A percentile compares a stretch with the other conserved stretches of the same genome.
Conservation (phyloP, 2,888 invertebrate species). For the Amblyteles armatorius region DNA sequence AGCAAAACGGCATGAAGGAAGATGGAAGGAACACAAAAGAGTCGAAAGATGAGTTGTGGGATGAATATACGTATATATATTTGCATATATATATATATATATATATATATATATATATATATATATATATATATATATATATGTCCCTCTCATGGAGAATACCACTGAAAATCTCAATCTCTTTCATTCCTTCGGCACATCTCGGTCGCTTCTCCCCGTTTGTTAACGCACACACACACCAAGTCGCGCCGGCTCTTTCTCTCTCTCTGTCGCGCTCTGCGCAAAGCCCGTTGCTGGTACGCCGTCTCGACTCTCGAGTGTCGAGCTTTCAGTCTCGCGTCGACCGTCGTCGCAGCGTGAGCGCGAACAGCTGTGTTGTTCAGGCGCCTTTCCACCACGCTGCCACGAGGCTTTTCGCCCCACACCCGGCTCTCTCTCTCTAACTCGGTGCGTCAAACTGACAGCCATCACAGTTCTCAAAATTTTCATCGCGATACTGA, state of each 20-base stretch:
- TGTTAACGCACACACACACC: background rate
- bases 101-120: no score
- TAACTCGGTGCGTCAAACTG: constrained; percentile 8
- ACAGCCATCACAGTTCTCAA: background rate
- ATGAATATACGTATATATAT: background rate
- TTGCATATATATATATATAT: background rate
- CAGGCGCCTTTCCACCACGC: constrained; percentile 54
- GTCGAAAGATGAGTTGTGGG: constrained; percentile 14
- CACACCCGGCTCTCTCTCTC: constrained; percentile 59
- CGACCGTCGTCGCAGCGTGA: constrained; percentile 74
- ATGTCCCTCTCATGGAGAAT: constrained; percentile 1
- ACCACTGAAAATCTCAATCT: constrained; percentile 13
- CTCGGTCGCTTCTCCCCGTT: constrained; percentile 21
- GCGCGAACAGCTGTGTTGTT: constrained; percentile 59
- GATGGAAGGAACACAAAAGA: constrained; percentile 21
- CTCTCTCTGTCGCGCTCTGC: constrained; percentile 46
- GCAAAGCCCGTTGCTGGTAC: constrained; percentile 59
- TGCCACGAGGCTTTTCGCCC: constrained; percentile 70
- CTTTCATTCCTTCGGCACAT: constrained; percentile 45
- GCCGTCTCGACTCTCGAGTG: constrained; percentile 32
- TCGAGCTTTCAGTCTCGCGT: constrained; percentile 73
- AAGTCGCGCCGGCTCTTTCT: constrained; percentile 3
- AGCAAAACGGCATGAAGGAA: background rate
- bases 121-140: background rate
- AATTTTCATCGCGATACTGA: background rate